Evolutionary conservation across 2,113 vertebrate genomes (phyloP).

Genomic region (Saccopteryx bilineata): DNA sequence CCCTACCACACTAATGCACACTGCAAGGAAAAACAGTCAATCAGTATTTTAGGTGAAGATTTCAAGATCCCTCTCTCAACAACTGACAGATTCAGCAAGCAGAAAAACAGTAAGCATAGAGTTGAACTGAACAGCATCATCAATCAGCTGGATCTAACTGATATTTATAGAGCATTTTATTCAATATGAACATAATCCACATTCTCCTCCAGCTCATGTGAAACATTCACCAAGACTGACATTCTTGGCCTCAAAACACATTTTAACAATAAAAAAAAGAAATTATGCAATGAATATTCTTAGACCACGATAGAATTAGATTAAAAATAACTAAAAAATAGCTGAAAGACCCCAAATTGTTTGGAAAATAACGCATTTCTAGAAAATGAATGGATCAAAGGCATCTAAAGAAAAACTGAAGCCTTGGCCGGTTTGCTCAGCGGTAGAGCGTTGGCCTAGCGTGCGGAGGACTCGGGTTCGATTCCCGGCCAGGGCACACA

Average conservation of each 20-base stretch:
- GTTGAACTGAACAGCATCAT: not conserved
- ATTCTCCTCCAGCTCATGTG: not conserved
- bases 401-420: not conserved
- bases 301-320: not conserved
- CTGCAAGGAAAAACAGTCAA: not conserved
- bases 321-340: not conserved
- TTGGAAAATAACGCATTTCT: not conserved
- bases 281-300: not conserved
- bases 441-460: too few species aligned
- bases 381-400: not conserved
- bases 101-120: not conserved
- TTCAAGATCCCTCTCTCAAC: not conserved
- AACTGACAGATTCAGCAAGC: slow-evolving; percentile 22
- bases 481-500: too few species aligned
- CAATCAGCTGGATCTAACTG: not conserved
- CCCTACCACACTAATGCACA: not conserved
- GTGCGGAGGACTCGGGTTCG: too few species aligned
- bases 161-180: slow-evolving; percentile 19
- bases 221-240: not conserved
- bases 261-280: not conserved
- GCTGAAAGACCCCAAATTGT: not conserved
- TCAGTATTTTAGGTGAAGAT: not conserved
- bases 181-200: not conserved
- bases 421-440: too few species aligned
- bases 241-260: not conserved